These are phyloP conservation scores for Psammodynastes pulverulentus DNA, from an alignment of 2,113 vertebrate species.

Conservation along the genomic window DNA sequence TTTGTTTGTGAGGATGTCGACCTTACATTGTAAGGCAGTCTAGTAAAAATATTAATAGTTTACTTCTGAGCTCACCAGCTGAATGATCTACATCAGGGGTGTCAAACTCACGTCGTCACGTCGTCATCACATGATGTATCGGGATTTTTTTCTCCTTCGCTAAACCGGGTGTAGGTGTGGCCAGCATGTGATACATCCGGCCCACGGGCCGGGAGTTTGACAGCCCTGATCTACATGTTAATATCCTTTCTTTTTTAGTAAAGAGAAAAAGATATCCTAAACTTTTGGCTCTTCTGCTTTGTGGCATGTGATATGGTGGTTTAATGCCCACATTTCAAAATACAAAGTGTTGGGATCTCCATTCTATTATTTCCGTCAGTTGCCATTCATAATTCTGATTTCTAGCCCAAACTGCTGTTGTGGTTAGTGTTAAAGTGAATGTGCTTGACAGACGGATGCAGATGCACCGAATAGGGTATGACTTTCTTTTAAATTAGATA, in stretches of 20 bases:
- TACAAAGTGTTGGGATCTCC: slow-evolving; percentile 9
- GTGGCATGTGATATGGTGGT: slow-evolving; percentile 49
- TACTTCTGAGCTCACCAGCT: slow-evolving; percentile 54
- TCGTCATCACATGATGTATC: too few relatives aligned
- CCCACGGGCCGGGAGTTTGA: too few relatives aligned
- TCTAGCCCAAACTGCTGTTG: not conserved
- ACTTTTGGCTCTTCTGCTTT: slow-evolving; percentile 56
- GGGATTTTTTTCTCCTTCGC: too few relatives aligned
- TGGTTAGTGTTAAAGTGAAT: not conserved
- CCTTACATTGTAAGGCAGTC: slow-evolving; percentile 40
- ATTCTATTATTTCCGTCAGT: slow-evolving; percentile 2
- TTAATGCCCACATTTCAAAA: slow-evolving; percentile 50
- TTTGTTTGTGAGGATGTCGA: slow-evolving; percentile 40
- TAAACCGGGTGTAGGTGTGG: too few relatives aligned
- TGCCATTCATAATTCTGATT: not conserved
- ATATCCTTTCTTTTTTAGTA: slow-evolving; percentile 43
- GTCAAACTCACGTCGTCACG: too few relatives aligned
- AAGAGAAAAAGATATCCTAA: slow-evolving; percentile 49
- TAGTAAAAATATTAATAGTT: slow-evolving; percentile 62
- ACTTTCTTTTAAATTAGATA: not conserved
- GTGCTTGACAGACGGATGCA: not conserved
- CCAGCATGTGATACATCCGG: too few relatives aligned
- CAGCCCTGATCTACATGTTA: not conserved
- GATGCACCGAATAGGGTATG: not conserved
- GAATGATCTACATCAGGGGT: not conserved